Base-by-base conservation (phyloP, 2,797 vertebrate genomes). In the Argentina silus region DNA sequence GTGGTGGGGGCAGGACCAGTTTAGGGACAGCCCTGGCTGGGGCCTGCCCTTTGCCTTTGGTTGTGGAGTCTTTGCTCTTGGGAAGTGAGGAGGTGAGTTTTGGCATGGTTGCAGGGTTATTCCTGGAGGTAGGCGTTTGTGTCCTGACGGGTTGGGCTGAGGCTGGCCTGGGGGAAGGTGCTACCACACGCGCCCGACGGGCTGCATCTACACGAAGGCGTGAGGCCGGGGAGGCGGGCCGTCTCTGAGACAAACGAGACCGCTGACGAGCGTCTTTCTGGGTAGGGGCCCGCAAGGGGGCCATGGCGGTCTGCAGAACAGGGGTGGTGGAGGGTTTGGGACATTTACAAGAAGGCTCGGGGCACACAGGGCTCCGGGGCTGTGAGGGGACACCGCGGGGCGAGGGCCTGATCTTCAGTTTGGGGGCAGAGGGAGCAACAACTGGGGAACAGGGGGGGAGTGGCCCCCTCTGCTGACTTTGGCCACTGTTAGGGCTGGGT, bases 321-420 rank as follows among this genome's bases (percentile, higher is more conserved):
- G 80, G 0, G 0, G 0, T 6, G 2, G 75, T 2, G 4, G 89
- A 85, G 0, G 77, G 85, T 76, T 73, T 93, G 55, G 87, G 88
- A 74, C 84, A 90, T 78, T 92, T 94, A 0, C 91, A 91, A 64
- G 90, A 72, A 0, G 90, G 92, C 82, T 95, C 93, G 0, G 95
- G 90, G 44, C 92, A 92, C 50, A 95, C 88, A 0, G 93, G 93
- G 81, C 94, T 95, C 67, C 91, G 77, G 10, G 93, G 92, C 21
- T 91, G 90, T 7, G 88, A 64, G 7, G 83, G 21, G 19, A 73
- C 47, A 3, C 78, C 71, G 0, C 76, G 77, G 0, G 85, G 81
- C 0, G 78, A 62, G 0, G 86, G 77, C 15, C 83, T 79, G 66
- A 90, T 73, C 82, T 89, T 94, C 12, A 82, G 76, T 47, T 84